Conservation (phyloP, 2,888 invertebrate species). For the Zhuqinia jingwanae region DNA sequence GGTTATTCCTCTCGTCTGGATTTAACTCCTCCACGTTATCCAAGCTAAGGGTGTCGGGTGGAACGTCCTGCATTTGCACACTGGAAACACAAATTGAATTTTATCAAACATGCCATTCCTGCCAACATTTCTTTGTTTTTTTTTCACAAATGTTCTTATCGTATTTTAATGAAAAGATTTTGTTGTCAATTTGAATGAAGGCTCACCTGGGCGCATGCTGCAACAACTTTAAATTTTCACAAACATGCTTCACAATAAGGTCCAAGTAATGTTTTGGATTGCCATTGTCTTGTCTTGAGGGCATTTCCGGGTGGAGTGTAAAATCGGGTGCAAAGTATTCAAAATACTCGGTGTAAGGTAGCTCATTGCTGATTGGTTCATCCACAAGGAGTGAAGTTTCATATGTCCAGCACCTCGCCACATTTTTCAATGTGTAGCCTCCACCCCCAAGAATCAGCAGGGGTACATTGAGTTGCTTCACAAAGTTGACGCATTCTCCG, state of each 20-base stretch:
- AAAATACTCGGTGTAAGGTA: constrained; percentile 97
- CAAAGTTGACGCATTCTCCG: constrained; percentile 98
- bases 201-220: constrained; percentile 11
- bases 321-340: constrained; percentile 99
- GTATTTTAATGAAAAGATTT: too few species aligned
- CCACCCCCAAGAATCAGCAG: constrained; percentile 93
- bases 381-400: constrained; percentile 97
- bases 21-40: too few species aligned
- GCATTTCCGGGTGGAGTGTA: constrained; percentile 95
- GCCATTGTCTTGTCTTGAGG: constrained; percentile 92
- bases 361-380: constrained; percentile 95
- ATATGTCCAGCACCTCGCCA: constrained; percentile 99
- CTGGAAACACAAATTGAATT: too few species aligned
- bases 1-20: too few species aligned
- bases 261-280: constrained; percentile 98
- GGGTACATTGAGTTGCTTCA: constrained; percentile 96
- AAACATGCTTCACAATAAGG: constrained; percentile 91
- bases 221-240: constrained; percentile 94
- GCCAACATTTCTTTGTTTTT: too few species aligned
- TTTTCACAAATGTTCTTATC: too few species aligned
- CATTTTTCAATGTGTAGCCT: constrained; percentile 88
- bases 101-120: too few species aligned
- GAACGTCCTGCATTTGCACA: too few species aligned
- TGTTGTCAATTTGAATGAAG: too few species aligned
- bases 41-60: too few species aligned